phyloP scores from a whole-genome alignment of 1,140 invertebrate genomes.

The Drosophila neocordata region DNA sequence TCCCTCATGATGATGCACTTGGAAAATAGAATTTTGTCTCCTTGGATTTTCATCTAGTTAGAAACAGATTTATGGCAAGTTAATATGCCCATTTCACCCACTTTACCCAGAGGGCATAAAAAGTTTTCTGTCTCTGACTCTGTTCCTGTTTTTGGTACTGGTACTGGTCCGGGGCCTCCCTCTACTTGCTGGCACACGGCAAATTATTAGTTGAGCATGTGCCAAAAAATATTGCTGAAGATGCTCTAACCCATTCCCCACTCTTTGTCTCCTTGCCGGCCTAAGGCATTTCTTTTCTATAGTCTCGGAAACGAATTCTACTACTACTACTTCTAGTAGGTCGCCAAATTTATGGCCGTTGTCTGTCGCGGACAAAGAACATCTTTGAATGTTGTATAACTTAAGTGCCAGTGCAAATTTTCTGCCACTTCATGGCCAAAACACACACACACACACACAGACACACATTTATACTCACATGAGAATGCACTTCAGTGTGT shows the following conservation, averaged over 20 bases:
- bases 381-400: conserved; percentile 81
- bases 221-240: conserved; percentile 77
- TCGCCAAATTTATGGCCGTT: conserved; percentile 78
- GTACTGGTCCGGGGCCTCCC: conserved; percentile 1
- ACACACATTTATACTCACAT: conserved; percentile 25
- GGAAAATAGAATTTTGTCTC: conserved; percentile 43
- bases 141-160: neutral
- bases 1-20: conserved; percentile 48
- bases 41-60: conserved; percentile 44
- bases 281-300: conserved; percentile 51
- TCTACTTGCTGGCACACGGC: conserved; percentile 63
- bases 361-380: conserved; percentile 81
- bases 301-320: neutral
- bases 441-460: conserved; percentile 37
- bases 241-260: conserved; percentile 25
- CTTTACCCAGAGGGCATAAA: conserved; percentile 57
- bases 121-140: conserved; percentile 54
- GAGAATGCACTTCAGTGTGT: conserved; percentile 52
- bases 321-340: conserved; percentile 53
- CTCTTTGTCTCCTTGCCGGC: conserved; percentile 20
- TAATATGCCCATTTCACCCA: conserved; percentile 70
- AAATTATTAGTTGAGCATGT: conserved; percentile 81
- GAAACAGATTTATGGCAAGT: conserved; percentile 72
- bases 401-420: conserved; percentile 81
- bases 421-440: conserved; percentile 73